These are phyloP conservation scores for Drosophila pegasa DNA, from an alignment of 2,888 invertebrate species.

Conservation along the genomic window DNA sequence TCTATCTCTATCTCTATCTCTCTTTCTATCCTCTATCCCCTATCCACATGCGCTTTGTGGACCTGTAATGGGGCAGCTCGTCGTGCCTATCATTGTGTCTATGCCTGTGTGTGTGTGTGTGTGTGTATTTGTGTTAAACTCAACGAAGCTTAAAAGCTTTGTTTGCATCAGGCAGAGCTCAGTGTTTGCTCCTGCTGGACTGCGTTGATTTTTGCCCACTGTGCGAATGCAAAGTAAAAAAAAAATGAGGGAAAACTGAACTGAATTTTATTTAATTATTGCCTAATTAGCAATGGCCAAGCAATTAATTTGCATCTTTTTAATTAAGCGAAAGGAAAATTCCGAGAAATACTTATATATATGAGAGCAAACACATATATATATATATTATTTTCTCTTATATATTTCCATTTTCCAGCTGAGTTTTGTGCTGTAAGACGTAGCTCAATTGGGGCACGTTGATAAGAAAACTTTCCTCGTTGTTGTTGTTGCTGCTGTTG, in stretches of 20 bases:
- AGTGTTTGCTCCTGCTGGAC: constrained; percentile 58
- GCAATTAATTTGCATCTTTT: constrained; percentile 41
- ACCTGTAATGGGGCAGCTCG: constrained; percentile 49
- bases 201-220: constrained; percentile 40
- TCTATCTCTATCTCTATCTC: neutral
- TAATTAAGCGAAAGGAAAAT: constrained; percentile 32
- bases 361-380: neutral
- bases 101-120: constrained; percentile 27
- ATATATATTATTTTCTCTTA: neutral
- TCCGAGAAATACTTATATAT: neutral
- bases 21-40: constrained; percentile 9
- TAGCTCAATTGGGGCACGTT: constrained; percentile 55
- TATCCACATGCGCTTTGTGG: constrained; percentile 31
- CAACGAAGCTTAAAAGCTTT: constrained; percentile 77
- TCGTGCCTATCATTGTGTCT: constrained; percentile 24
- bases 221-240: constrained; percentile 33
- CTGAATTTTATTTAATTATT: constrained; percentile 39
- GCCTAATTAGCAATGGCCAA: constrained; percentile 41
- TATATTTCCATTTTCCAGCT: constrained; percentile 9
- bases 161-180: constrained; percentile 68
- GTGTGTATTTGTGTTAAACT: constrained; percentile 57
- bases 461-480: constrained; percentile 34
- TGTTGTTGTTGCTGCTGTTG: constrained; percentile 26
- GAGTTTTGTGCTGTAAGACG: constrained; percentile 32
- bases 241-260: constrained; percentile 3